A percentile compares a stretch with the other conserved stretches of the same genome.
Conservation (phyloP, 2,797 vertebrate species). For the Eurystomus glaucurus region DNA sequence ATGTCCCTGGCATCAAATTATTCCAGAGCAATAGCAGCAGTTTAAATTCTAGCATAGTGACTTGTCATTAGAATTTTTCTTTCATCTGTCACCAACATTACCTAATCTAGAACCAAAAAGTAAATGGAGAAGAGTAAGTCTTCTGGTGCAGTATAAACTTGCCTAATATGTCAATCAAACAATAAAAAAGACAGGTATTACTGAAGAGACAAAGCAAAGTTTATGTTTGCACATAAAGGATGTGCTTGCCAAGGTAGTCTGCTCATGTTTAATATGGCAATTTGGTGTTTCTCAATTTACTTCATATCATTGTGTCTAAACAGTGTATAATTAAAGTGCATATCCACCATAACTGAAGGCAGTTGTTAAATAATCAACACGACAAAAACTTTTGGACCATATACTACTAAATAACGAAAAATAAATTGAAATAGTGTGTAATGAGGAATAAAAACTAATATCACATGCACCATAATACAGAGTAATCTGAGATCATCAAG, state of each 20-base stretch:
- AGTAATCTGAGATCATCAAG: slow-evolving; percentile 41
- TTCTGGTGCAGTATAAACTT: neutral
- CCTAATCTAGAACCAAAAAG: neutral
- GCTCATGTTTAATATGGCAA: slow-evolving; percentile 21
- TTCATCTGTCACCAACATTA: neutral
- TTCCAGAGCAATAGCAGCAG: neutral
- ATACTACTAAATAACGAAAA: slow-evolving; percentile 71
- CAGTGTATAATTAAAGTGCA: slow-evolving; percentile 47
- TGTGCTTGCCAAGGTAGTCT: slow-evolving; percentile 39
- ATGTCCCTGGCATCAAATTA: neutral
- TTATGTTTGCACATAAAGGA: neutral
- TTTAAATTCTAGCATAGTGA: neutral
- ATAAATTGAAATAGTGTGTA: slow-evolving; percentile 72
- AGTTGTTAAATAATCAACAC: slow-evolving; percentile 54
- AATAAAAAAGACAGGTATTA: neutral
- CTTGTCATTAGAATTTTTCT: neutral
- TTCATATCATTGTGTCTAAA: slow-evolving; percentile 23
- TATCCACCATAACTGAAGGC: slow-evolving; percentile 34
- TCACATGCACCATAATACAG: neutral
- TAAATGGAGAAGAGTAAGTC: neutral
- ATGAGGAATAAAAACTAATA: slow-evolving; percentile 31
- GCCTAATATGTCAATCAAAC: neutral
- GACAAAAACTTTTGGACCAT: slow-evolving; percentile 60
- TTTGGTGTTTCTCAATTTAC: slow-evolving; percentile 28
- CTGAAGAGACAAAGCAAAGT: neutral